Base-by-base conservation (phyloP, 1,140 invertebrate species). In the Platorchestia sp. region DNA sequence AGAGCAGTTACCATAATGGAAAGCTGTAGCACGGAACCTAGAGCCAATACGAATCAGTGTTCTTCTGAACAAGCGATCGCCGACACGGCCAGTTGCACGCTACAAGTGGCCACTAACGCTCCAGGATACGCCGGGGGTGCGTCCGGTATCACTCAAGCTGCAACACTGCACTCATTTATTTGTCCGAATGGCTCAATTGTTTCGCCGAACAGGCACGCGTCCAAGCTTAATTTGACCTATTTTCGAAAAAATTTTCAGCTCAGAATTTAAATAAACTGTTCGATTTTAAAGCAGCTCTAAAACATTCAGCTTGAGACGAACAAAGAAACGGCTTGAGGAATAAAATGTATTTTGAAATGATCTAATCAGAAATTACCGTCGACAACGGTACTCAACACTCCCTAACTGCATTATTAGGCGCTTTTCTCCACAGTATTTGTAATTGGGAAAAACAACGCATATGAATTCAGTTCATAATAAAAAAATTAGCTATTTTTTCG, bases 1-100 rank as follows among this genome's bases (percentile, higher is more conserved):
- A 75, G 59, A 75, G 59, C 59, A 75, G 59, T 75, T 75, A 75
- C 59, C 59, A 75, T 75, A 75, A 75, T 75, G 59, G 59, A 75
- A 75, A 75, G 36, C 59, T 75, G 10, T 75, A 36, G 14, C 59
- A 75, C 59, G 27, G 59, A 75, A 75, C 59, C 59, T 22, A 36
- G 59, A 75, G 59, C 59, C 59, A 36, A 75, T 75, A 75, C 59
- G 59, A 75, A 75, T 75, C 59, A 19, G 59, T 75, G 59, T 75
- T 75, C 59, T 75, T 75, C 36, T 75, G 59, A 75, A 75, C 59
- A 75, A 75, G 59, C 59, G 59, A 75, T 75, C 59, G 59, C 59
- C 10, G 1, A 75, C 59, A 75, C 59, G 59, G 59, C 27, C 59
- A 75, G 59, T 75, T 75, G 36, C 59, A 75, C 59, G 59, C 36